Evolutionary conservation across 2,888 invertebrate species (phyloP).

Genomic region (Axea sp.): DNA sequence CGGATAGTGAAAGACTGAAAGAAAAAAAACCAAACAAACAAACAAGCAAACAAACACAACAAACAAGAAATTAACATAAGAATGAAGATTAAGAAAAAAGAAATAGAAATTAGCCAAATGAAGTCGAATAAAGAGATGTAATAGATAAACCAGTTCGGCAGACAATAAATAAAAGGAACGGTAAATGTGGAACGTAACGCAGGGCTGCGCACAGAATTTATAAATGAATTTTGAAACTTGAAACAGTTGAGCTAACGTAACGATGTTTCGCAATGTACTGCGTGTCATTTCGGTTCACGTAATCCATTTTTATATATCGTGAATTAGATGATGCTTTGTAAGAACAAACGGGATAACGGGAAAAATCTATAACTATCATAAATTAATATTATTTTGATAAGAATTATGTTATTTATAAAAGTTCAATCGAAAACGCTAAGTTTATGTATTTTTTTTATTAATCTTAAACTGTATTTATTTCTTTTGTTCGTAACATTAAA

Average conservation of each 20-base stretch:
- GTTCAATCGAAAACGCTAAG: no score
- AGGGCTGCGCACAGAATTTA: neutral
- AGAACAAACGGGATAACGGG: no score
- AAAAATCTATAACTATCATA: no score
- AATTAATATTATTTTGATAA: no score
- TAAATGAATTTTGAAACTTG: slow-evolving; percentile 15
- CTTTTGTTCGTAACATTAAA: no score
- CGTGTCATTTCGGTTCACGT: slow-evolving; percentile 6
- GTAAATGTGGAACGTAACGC: neutral
- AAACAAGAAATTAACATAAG: no score
- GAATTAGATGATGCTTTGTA: slow-evolving; percentile 19
- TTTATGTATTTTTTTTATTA: no score
- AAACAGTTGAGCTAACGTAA: slow-evolving; percentile 17
- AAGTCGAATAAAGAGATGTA: neutral
- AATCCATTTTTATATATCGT: slow-evolving; percentile 10
- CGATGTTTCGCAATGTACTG: slow-evolving; percentile 12
- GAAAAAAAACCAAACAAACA: no score
- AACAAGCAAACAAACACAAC: no score
- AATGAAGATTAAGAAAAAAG: no score
- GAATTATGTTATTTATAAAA: no score
- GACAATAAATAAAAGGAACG: slow-evolving; percentile 1
- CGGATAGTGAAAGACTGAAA: neutral
- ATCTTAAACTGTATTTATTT: no score
- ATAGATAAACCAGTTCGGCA: neutral
- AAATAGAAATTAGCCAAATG: slow-evolving; percentile 1